Conservation (phyloP, 1,140 invertebrate genomes). For the Euura saliciscinereae region DNA sequence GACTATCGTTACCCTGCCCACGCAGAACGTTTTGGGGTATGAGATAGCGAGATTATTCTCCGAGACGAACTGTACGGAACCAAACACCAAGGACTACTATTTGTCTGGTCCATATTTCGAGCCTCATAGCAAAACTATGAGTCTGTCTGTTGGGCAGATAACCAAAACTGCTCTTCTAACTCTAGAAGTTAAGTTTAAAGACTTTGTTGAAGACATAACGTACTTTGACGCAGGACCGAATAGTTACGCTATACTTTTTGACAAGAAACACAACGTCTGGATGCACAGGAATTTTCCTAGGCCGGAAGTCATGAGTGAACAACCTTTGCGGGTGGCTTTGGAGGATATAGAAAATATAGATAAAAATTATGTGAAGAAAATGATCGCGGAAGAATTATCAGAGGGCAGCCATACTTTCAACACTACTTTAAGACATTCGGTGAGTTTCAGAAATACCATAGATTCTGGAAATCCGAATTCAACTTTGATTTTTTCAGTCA, state of each 20-base stretch:
- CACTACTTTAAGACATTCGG: constrained; percentile 37
- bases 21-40: constrained; percentile 53
- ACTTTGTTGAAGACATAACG: constrained; percentile 53
- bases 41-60: constrained; percentile 54
- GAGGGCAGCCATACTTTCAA: constrained; percentile 40
- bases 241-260: constrained; percentile 47
- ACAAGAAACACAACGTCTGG: constrained; percentile 53
- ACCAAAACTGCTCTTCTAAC: constrained; percentile 49
- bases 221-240: constrained; percentile 51
- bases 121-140: constrained; percentile 53
- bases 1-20: constrained; percentile 46
- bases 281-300: constrained; percentile 56
- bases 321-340: constrained; percentile 52
- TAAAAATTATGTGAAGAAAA: constrained; percentile 34
- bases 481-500: background rate
- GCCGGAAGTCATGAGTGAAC: constrained; percentile 49
- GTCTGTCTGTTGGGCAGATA: constrained; percentile 48
- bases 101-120: constrained; percentile 56
- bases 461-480: background rate
- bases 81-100: constrained; percentile 49
- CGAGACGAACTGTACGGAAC: constrained; percentile 45
- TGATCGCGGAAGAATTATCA: constrained; percentile 36
- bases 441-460: constrained; percentile 19
- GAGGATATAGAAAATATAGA: constrained; percentile 53
- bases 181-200: constrained; percentile 47